Evolutionary conservation across 1,140 invertebrate genomes (phyloP).

Genomic region (Ooceraea biroi): DNA sequence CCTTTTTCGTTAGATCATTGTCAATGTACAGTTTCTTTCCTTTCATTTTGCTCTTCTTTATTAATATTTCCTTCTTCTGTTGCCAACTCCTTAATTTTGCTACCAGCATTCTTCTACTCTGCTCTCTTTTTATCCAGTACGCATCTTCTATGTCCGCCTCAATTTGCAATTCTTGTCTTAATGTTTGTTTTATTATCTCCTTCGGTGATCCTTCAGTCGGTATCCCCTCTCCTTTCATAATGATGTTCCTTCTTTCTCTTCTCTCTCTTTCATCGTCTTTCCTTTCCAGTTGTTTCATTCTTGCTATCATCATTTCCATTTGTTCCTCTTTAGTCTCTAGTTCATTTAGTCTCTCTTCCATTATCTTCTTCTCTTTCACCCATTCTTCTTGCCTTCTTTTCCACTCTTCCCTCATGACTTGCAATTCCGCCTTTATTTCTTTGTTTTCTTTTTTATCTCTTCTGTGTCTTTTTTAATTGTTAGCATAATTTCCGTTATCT

Average conservation of each 20-base stretch:
- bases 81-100: background rate
- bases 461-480: background rate
- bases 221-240: background rate
- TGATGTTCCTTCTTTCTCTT: background rate
- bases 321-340: too few relatives aligned
- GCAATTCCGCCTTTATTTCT: too few relatives aligned
- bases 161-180: background rate
- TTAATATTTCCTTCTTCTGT: background rate
- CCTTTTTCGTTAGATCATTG: background rate
- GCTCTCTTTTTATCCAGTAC: background rate
- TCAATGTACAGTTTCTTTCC: background rate
- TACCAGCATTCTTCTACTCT: background rate
- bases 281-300: background rate
- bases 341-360: background rate
- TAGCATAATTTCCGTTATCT: too few relatives aligned
- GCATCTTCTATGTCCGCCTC: too few relatives aligned
- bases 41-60: background rate
- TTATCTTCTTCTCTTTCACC: background rate
- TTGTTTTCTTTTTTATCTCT: background rate
- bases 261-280: background rate
- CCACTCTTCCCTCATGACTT: too few relatives aligned
- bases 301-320: background rate
- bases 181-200: background rate
- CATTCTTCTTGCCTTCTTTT: background rate
- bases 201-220: background rate